Base-by-base conservation (phyloP, 2,888 invertebrate species). In the Drosophila maculinotata region DNA sequence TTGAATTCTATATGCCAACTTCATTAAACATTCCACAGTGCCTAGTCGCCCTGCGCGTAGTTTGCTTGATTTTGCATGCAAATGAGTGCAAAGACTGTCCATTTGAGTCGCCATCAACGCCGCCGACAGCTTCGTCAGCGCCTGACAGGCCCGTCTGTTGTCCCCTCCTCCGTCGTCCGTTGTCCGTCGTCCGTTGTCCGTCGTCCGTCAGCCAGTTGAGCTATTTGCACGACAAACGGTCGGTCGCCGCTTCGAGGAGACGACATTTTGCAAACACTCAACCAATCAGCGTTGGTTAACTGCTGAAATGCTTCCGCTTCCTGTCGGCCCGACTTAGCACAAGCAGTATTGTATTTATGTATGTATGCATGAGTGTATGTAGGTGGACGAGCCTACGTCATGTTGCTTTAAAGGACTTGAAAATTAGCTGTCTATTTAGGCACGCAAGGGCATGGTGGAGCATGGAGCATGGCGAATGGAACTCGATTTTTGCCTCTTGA, bases 361-460 rank as follows among this genome's bases (percentile, higher is more conserved):
- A 20, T 39, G 44, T 28, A 36, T n/a, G 31, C 3, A n/a, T n/a
- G n/a, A n/a, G n/a, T n/a, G n/a, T 28, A 38, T 17, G 33, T 7
- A n/a, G 41, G n/a, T 49, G 15, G 68, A 66, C 64, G 66, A 57
- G 75, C 72, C 83, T 69, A 80, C 81, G 81, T 83, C 83, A 83
- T 76, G 71, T 62, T 28, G 67, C 77, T 77, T 76, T 80, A 69
- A 80, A 86, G 68, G 72, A 72, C 81, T 70, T 83, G 54, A 86
- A 86, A 83, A 83, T 83, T 83, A 83, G 83, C 84, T 86, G 87
- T 84, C 83, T 83, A 84, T 86, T 86, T 83, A 83, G 81, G 69
- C 79, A 84, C 85, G 79, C 85, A 60, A 82, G 38, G 39, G 53
- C 42, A 14, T n/a, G 20, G 33, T 20, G 39, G 15, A 30, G 8